phyloP scores from a whole-genome alignment of 2,888 invertebrate genomes.

The Perizoma flavofasciatum region DNA sequence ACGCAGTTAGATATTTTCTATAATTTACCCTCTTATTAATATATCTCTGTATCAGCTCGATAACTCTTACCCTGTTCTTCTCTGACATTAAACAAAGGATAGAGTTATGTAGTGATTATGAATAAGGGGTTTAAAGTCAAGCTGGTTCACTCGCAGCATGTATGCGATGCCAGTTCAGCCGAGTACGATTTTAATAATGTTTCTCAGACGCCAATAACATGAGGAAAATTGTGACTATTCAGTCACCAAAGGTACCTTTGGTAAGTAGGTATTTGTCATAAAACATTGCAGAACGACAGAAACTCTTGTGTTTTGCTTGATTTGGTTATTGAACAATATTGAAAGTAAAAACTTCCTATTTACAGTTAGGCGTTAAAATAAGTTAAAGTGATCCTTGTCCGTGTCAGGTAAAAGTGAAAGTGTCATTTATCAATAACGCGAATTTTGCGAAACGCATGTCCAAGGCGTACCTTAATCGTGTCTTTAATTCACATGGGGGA shows the following conservation, averaged over 20 bases:
- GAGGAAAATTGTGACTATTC: background rate
- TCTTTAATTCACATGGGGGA: conserved; percentile 43
- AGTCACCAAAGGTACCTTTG: too few species aligned
- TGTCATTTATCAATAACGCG: conserved; percentile 42
- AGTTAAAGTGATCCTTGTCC: conserved; percentile 34
- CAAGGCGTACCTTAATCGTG: conserved; percentile 52
- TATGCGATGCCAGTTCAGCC: conserved; percentile 8
- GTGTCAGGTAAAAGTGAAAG: conserved; percentile 47
- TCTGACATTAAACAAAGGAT: too few species aligned
- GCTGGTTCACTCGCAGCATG: conserved; percentile 8
- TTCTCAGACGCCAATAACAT: background rate
- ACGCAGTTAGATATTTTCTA: conserved; percentile 33
- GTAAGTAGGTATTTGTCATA: too few species aligned
- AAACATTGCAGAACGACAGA: too few species aligned
- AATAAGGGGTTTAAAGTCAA: too few species aligned
- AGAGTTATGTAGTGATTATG: too few species aligned
- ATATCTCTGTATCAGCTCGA: too few species aligned
- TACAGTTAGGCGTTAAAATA: conserved; percentile 20
- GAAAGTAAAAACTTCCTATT: conserved; percentile 28
- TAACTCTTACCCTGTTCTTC: too few species aligned
- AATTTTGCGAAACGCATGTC: conserved; percentile 50
- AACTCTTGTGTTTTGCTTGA: too few species aligned
- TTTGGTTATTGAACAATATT: too few species aligned
- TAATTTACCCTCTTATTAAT: background rate
- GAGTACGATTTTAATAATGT: background rate